Evolutionary conservation across 53 echinoderm and acorn worm genomes (phyloP), one percentile per base, ranked within the genome.

Genomic region (Luidia sarsii): DNA sequence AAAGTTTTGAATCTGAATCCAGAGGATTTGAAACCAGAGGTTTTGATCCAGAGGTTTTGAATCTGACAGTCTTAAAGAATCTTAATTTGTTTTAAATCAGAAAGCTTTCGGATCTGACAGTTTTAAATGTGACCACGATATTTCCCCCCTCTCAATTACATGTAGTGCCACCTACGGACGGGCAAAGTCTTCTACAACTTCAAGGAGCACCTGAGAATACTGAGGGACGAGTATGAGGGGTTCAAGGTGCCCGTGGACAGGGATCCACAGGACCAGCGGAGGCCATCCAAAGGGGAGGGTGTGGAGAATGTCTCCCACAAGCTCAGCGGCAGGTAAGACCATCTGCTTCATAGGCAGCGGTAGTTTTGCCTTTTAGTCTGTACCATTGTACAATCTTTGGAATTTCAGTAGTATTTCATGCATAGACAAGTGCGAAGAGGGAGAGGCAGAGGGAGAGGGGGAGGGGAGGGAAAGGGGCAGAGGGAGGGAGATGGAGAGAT

Each of bases 131-230:
- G n/a, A n/a, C n/a, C n/a, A n/a, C n/a, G n/a, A n/a, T n/a, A n/a
- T n/a, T n/a, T n/a, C n/a, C n/a, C n/a, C n/a, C n/a, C n/a, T n/a
- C n/a, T n/a, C n/a, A n/a, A n/a, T n/a, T n/a, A n/a, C n/a, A n/a
- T n/a, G n/a, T 50, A 95, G 96, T 88, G 90, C 46, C 90, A 85
- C 33, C 64, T 93, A 39, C 49, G 56, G 50, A 79, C 85, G 0
- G 96, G 96, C 32, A 85, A 80, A 57, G 85, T 95, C 3, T 95
- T 90, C 75, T 75, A 82, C 28, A 92, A 92, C 15, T 53, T 95
- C 4, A 79, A 59, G 37, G 88, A 87, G 33, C 87, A 70, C 66
- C 45, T 53, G 0, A 10, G 49, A 13, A 65, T 95, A 24, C 63
- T 85, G 38, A 79, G 72, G 11, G 89, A 92, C 28, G 75, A 75